Evolutionary conservation across 2,797 vertebrate genomes (phyloP).

Genomic region (Squalus acanthias): DNA sequence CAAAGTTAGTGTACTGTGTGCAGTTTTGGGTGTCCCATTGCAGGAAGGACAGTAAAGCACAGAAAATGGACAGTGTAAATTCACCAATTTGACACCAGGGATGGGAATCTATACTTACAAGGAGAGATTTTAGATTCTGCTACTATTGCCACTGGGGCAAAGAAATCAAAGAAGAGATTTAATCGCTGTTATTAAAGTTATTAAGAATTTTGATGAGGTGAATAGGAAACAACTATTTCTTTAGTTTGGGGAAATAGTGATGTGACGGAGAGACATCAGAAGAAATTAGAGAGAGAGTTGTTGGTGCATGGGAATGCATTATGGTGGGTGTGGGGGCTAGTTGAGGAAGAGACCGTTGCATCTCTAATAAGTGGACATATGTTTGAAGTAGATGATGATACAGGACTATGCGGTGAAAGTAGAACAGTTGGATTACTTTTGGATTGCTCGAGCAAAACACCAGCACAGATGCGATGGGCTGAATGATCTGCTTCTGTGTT

Average conservation of each 20-base stretch:
- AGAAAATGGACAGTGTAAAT: not conserved
- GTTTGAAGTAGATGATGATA: not conserved
- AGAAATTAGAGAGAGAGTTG: not conserved
- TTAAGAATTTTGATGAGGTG: not conserved
- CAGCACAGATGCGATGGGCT: not conserved
- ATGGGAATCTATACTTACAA: not conserved
- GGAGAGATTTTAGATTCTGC: not conserved
- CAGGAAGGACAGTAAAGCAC: not conserved
- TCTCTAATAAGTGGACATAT: not conserved
- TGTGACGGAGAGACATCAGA: not conserved
- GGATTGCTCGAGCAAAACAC: not conserved
- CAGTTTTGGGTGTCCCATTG: not conserved
- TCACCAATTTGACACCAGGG: not conserved
- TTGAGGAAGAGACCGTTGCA: not conserved
- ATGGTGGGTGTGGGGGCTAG: not conserved
- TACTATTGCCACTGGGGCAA: not conserved
- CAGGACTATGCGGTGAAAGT: not conserved
- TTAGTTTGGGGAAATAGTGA: not conserved
- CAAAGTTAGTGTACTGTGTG: too few relatives aligned
- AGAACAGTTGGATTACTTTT: not conserved
- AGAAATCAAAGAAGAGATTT: not conserved
- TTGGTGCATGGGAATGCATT: not conserved
- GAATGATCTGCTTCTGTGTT: not conserved
- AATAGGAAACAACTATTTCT: not conserved
- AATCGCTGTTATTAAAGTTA: not conserved